A percentile compares a stretch with the other conserved stretches of the same genome.
phyloP scores from a whole-genome alignment of 2,888 invertebrate genomes.

The Halocaridina rubra region DNA sequence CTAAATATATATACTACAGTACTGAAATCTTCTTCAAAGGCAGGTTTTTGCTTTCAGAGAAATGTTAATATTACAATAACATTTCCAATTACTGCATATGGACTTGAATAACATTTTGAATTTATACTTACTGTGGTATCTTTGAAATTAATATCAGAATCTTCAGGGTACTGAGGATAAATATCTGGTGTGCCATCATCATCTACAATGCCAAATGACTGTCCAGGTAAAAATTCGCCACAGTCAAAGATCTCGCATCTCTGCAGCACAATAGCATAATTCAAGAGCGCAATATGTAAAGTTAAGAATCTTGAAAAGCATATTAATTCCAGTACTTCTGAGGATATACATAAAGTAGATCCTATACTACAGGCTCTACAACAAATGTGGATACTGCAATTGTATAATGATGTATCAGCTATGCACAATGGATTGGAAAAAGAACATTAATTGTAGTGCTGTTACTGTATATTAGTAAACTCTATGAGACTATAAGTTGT shows the following conservation, averaged over 20 bases:
- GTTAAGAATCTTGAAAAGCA: background rate
- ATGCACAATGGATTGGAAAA: background rate
- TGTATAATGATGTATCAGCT: background rate
- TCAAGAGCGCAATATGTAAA: background rate
- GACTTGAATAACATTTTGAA: too few relatives aligned
- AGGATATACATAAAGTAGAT: background rate
- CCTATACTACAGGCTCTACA: background rate
- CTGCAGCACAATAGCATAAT: too few relatives aligned
- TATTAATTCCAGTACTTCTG: background rate
- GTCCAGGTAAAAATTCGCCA: constrained; percentile 38
- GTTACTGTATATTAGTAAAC: too few relatives aligned
- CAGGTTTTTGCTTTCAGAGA: too few relatives aligned
- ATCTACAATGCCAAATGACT: constrained; percentile 33
- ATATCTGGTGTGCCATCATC: constrained; percentile 49
- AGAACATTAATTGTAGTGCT: too few relatives aligned
- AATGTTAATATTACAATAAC: too few relatives aligned
- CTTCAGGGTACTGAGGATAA: constrained; percentile 56
- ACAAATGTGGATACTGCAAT: background rate
- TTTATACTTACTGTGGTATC: background rate
- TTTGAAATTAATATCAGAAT: constrained; percentile 37
- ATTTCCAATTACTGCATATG: too few relatives aligned
- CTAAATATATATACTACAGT: too few relatives aligned
- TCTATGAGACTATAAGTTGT: too few relatives aligned
- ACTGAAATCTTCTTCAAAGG: too few relatives aligned
- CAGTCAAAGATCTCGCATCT: constrained; percentile 40